Evolutionary conservation across 2,113 vertebrate species (phyloP), one percentile per base, ranked within the genome.

Genomic region (Crocuta crocuta): DNA sequence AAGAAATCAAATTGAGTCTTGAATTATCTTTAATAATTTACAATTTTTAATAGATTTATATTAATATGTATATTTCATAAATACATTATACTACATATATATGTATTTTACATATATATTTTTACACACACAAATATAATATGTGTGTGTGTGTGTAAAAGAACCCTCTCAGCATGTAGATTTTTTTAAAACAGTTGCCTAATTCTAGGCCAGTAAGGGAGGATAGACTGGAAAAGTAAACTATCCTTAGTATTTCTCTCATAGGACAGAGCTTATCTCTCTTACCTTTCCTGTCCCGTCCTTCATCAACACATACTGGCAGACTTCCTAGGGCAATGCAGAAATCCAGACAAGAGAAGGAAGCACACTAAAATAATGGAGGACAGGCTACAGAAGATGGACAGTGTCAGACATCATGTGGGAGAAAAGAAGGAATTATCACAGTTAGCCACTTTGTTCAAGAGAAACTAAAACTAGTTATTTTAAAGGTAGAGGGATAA

Each of bases 281-380:
- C 99, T 99, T 99, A 99, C 99, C 98, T 99, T 98, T 99, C 98
- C 98, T 99, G 95, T 99, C 98, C 94, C 31, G 98, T 97, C 98
- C 98, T 99, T 98, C 98, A 99, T 98, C 98, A 99, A 98, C 98
- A 98, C 98, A 99, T 97, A 99, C 16, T 98, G 99, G 98, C 93
- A 98, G 99, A 98, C 92, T 91, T 99, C 98, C 98, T 99, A 99
- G 95, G 98, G 98, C 98, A 99, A 98, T 98, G 98, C 91, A 98
- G 98, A 99, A 98, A 98, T 98, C 96, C 98, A 99, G 98, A 98
- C 98, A 99, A 98, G 98, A 99, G 98, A 99, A 98, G 98, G 98
- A 98, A 99, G 99, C 95, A 98, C 98, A 98, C 97, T 98, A 98
- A 98, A 97, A 91, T 97, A 99, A 98, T 1, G 98, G 99, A 98